Base-by-base conservation (phyloP, 2,797 vertebrate species). In the Cirrhinus molitorella region DNA sequence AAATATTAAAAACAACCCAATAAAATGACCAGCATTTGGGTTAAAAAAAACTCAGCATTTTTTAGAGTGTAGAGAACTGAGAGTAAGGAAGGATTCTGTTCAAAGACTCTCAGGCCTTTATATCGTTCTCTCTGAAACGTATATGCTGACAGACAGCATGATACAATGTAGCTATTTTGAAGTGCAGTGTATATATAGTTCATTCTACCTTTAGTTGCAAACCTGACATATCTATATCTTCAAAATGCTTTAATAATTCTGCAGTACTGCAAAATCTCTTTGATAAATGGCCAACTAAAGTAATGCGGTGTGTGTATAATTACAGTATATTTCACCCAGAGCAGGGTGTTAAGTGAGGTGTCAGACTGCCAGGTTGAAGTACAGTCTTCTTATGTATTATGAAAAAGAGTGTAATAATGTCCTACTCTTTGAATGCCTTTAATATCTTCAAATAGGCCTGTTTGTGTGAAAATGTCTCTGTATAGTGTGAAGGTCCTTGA, bases 231-330 rank as follows among this genome's bases (percentile, higher is more conserved):
- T 57, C 63, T 67, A 55, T 49, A 63, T 67, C 31, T 75, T 53
- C 19, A 49, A 68, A 61, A 77, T 68, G 51, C 37, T 37, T 55
- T n/a, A 51, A 75, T 66, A 45, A 83, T 75, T 70, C 53, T 78
- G 51, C 28, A 34, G 74, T 23, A 59, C 74, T 49, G 40, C 14
- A 49, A 25, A 68, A 70, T 16, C 65, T 23, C 49, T 77, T 28
- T 83, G 81, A 83, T 70, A 34, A 70, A 83, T 78, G 51, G 7
- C 37, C 21, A 14, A 16, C 81, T 34, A 37, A 68, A 77, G 40
- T 78, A 83, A 83, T 83, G 43, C 6, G 10, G 23, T 77, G 25
- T 74, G 51, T 65, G 74, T 49, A 13, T 83, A 83, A 83, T 83
- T 78, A 77, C 40, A 59, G 53, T 59, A 71, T 83, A 78, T 83